A percentile compares a stretch with the other conserved stretches of the same genome.
Conservation (phyloP, 2,113 vertebrate species). For the Laterallus jamaicensis region DNA sequence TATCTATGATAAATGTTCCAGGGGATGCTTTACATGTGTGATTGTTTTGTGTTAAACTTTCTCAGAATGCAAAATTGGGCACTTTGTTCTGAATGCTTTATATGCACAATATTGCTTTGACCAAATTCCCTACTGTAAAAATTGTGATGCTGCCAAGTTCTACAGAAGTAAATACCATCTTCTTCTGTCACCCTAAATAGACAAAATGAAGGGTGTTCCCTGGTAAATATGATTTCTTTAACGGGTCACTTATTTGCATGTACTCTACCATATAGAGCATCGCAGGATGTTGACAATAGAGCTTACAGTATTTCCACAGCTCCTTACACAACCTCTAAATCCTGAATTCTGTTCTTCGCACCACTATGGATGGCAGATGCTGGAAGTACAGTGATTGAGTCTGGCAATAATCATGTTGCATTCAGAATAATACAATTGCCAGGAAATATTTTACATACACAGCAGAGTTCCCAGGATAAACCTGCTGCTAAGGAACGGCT, state of each 20-base stretch:
- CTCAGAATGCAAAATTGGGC: not conserved
- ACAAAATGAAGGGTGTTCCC: not conserved
- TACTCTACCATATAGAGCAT: not conserved
- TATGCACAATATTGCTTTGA: slow-evolving; percentile 5
- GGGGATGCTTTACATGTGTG: not conserved
- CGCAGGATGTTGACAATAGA: not conserved
- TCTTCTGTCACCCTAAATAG: not conserved
- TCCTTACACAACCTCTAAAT: not conserved
- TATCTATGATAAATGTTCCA: not conserved
- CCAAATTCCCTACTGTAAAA: slow-evolving; percentile 1
- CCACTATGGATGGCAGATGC: not conserved
- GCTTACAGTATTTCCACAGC: not conserved
- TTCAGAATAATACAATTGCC: not conserved
- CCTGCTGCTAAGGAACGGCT: not conserved
- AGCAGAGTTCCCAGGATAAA: not conserved
- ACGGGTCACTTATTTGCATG: not conserved
- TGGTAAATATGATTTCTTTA: not conserved
- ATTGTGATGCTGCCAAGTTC: not conserved
- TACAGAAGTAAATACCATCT: not conserved
- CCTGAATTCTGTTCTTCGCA: not conserved
- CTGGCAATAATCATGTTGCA: not conserved
- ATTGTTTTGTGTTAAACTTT: not conserved
- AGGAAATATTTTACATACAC: not conserved
- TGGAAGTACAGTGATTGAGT: not conserved
- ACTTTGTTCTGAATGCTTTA: not conserved